A percentile compares a stretch with the other conserved stretches of the same genome.
These are phyloP conservation scores for Okapia johnstoni DNA, from an alignment of 2,113 vertebrate species.

Conservation along the genomic window DNA sequence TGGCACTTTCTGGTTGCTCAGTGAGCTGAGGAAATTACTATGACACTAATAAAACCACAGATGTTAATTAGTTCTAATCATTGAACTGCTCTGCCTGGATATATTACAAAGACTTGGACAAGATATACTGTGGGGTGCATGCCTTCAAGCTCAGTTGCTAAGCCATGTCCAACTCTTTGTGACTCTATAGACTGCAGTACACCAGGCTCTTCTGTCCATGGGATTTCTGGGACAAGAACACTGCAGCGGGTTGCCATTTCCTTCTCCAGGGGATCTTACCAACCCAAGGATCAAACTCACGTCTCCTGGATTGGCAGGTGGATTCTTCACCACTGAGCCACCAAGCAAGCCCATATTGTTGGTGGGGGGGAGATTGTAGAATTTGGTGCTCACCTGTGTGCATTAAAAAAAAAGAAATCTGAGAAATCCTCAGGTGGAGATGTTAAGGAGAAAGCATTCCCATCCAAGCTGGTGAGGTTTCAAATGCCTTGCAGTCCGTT, in stretches of 20 bases:
- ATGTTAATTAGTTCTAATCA: background rate
- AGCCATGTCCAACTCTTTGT: background rate
- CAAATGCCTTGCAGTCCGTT: background rate
- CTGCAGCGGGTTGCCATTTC: background rate
- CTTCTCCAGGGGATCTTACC: background rate
- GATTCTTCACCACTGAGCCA: background rate
- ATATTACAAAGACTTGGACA: background rate
- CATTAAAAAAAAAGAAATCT: background rate
- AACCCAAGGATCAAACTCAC: background rate
- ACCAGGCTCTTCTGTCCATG: background rate
- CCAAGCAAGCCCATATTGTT: background rate
- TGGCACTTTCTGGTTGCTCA: background rate
- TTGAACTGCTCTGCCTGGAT: background rate
- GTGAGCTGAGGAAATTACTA: background rate
- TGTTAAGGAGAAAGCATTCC: rapidly evolving
- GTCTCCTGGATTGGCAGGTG: background rate
- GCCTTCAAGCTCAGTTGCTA: background rate
- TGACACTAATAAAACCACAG: background rate
- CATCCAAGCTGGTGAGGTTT: background rate
- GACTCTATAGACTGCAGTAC: background rate
- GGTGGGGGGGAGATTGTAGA: background rate
- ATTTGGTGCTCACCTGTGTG: background rate
- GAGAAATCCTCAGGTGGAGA: background rate
- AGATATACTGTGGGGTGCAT: background rate
- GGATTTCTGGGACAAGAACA: background rate